phyloP scores from a whole-genome alignment of 2,888 invertebrate genomes.

The Zaprionus obscuricornis region DNA sequence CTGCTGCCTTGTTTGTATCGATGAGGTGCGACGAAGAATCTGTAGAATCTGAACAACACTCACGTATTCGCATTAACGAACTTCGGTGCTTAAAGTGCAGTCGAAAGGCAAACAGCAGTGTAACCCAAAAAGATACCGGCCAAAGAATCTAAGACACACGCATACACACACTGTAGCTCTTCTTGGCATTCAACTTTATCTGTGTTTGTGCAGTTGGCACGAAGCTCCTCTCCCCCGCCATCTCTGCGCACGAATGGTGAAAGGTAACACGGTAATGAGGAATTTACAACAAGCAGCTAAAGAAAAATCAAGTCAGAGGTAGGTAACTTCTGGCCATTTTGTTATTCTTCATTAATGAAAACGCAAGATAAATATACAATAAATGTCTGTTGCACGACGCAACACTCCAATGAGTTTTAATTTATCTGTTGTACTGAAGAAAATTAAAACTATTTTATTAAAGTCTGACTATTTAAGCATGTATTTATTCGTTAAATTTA shows the following conservation, averaged over 20 bases:
- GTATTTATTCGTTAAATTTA: too few relatives aligned
- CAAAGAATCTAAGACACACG: slow-evolving; percentile 2
- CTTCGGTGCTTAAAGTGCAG: slow-evolving; percentile 70
- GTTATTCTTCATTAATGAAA: too few relatives aligned
- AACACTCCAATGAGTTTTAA: too few relatives aligned
- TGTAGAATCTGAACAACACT: slow-evolving; percentile 50
- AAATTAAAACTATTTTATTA: too few relatives aligned
- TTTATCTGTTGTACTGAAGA: too few relatives aligned
- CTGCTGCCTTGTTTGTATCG: slow-evolving; percentile 14
- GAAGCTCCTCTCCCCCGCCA: too few relatives aligned
- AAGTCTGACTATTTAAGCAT: too few relatives aligned
- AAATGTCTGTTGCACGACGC: too few relatives aligned
- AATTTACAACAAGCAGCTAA: not conserved
- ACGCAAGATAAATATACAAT: too few relatives aligned
- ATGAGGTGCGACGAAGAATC: slow-evolving; percentile 20
- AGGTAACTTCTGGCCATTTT: too few relatives aligned
- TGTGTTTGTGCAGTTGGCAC: slow-evolving; percentile 58
- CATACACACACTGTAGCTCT: not conserved
- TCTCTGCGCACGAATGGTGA: too few relatives aligned
- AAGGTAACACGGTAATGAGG: slow-evolving; percentile 30
- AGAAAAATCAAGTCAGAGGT: not conserved
- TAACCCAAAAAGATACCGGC: slow-evolving; percentile 4
- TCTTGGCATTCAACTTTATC: slow-evolving; percentile 43
- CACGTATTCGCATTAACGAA: slow-evolving; percentile 75
- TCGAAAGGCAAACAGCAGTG: slow-evolving; percentile 58